Conservation (phyloP, 2,797 vertebrate genomes). For the Dromococcyx pavoninus region DNA sequence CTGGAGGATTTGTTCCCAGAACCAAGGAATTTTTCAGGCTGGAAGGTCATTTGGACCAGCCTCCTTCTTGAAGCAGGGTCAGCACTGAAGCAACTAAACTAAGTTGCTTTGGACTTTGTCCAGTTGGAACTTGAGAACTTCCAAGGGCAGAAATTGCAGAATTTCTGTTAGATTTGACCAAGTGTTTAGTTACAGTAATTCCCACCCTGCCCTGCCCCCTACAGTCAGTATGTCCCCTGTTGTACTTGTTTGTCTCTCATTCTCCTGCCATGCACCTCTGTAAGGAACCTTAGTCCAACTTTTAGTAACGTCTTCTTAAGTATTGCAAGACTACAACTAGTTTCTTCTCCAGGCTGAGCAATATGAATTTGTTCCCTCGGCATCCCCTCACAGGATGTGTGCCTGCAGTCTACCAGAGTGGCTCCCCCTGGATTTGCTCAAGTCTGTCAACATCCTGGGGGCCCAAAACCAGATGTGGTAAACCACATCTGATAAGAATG, state of each 20-base stretch:
- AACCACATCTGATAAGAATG: not conserved
- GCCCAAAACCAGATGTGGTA: not conserved
- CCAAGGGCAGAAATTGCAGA: not conserved
- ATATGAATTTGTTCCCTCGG: not conserved
- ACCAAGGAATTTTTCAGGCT: not conserved
- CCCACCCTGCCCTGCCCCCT: not conserved
- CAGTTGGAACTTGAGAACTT: not conserved
- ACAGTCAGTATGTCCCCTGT: not conserved
- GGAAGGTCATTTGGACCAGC: not conserved
- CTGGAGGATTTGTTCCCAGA: not conserved
- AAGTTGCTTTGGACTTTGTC: not conserved
- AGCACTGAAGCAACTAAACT: not conserved
- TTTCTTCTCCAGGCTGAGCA: not conserved
- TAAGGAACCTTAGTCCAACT: not conserved
- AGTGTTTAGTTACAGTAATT: not conserved
- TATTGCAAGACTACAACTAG: not conserved
- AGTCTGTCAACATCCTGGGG: not conserved
- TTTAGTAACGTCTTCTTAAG: not conserved
- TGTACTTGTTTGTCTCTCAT: not conserved
- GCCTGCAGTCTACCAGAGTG: not conserved
- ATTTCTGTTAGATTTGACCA: not conserved
- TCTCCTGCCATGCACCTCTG: not conserved
- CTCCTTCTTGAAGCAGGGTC: not conserved
- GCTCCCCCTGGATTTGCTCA: not conserved
- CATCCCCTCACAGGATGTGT: not conserved